phyloP scores from a whole-genome alignment of 2,113 vertebrate species.

The Orthochromis malagaraziensis region DNA sequence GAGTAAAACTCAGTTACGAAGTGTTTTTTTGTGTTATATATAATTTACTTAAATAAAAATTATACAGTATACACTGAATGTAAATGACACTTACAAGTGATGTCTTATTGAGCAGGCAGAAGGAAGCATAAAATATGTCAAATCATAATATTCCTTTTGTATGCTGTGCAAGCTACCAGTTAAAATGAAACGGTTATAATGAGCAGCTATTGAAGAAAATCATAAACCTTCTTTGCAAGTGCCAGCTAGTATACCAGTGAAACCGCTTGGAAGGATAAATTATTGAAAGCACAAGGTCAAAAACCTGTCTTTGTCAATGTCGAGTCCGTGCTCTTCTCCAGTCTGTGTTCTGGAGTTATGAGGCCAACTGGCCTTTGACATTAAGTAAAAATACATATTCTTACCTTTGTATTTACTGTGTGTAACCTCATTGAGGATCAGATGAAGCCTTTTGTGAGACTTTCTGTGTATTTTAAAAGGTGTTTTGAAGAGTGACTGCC shows the following conservation, averaged over 20 bases:
- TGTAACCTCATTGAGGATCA: background rate
- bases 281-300: background rate
- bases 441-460: background rate
- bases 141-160: background rate
- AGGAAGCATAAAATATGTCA: background rate
- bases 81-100: background rate
- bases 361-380: background rate
- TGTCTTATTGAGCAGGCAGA: background rate
- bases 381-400: background rate
- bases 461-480: background rate
- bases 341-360: background rate
- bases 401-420: background rate
- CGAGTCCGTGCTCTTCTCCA: background rate
- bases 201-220: background rate
- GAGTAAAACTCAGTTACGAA: background rate
- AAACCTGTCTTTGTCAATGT: background rate
- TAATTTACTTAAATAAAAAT: background rate
- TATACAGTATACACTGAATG: background rate
- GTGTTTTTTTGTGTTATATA: background rate
- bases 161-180: background rate
- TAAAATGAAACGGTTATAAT: background rate
- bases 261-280: background rate
- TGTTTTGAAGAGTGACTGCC: background rate
- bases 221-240: background rate
- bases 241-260: background rate